phyloP scores from a whole-genome alignment of 2,797 vertebrate species.

The Coilia nasus region DNA sequence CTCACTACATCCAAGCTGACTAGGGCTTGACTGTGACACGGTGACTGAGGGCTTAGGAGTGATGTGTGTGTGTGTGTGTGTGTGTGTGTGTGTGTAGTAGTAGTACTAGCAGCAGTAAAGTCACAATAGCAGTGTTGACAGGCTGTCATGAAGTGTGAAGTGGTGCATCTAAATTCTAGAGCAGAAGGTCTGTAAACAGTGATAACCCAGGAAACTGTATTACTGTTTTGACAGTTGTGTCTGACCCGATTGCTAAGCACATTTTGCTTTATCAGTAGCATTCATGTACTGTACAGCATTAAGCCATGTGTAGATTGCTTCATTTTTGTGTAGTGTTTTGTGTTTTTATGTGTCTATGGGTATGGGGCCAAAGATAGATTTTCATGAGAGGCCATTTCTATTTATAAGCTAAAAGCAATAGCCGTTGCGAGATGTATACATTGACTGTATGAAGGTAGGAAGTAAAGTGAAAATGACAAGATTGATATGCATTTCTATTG shows the following conservation, averaged over 20 bases:
- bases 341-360: not conserved
- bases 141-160: not conserved
- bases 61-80: constrained; percentile 20
- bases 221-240: constrained; percentile 37
- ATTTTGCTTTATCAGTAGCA: not conserved
- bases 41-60: too few species aligned
- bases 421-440: not conserved
- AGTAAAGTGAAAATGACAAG: not conserved
- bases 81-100: not conserved
- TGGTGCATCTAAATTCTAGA: not conserved
- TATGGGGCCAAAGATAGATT: too few species aligned
- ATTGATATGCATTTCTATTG: not conserved
- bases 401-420: too few species aligned
- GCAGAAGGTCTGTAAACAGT: not conserved
- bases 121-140: not conserved
- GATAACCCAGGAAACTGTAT: constrained; percentile 7
- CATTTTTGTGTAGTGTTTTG: not conserved
- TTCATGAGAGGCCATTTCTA: too few species aligned
- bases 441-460: not conserved
- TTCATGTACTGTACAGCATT: not conserved
- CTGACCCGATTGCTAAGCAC: constrained; percentile 29
- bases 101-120: not conserved
- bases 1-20: not conserved
- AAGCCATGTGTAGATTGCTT: not conserved
- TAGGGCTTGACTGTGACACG: not conserved